Evolutionary conservation across 2,888 invertebrate genomes (phyloP).

Genomic region (Chloroclysta siterata): DNA sequence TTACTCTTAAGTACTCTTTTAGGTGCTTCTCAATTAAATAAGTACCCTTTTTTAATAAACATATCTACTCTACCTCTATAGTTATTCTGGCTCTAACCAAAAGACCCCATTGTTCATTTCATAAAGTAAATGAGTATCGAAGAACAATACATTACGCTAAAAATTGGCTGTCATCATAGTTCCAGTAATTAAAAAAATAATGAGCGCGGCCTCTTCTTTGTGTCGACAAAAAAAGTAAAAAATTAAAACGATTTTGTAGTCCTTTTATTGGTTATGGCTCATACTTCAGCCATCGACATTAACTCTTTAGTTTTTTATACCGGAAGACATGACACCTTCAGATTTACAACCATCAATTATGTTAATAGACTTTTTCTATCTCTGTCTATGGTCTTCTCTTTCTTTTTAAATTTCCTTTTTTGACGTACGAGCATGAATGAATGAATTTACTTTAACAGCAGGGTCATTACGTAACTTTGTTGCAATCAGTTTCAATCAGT

Average conservation of each 20-base stretch:
- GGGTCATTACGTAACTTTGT: too few species aligned
- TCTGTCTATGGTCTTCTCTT: slow-evolving; percentile 43
- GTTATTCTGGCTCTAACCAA: too few species aligned
- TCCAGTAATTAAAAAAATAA: slow-evolving; percentile 56
- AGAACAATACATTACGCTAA: slow-evolving; percentile 47
- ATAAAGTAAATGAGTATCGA: slow-evolving; percentile 32
- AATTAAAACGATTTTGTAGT: slow-evolving; percentile 37
- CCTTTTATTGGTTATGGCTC: slow-evolving; percentile 44
- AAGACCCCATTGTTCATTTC: neutral
- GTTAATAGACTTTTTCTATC: slow-evolving; percentile 61
- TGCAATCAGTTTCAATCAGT: too few species aligned
- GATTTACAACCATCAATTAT: slow-evolving; percentile 75
- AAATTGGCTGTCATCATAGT: slow-evolving; percentile 50
- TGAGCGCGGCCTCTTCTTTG: slow-evolving; percentile 43
- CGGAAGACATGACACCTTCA: slow-evolving; percentile 74
- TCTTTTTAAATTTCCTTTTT: slow-evolving; percentile 29
- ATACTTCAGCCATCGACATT: slow-evolving; percentile 50
- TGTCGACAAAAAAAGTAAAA: slow-evolving; percentile 32
- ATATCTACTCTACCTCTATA: too few species aligned
- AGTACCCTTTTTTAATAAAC: too few species aligned
- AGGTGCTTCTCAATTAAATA: too few species aligned
- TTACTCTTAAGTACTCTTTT: too few species aligned
- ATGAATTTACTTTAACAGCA: neutral
- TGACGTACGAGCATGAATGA: slow-evolving; percentile 13
- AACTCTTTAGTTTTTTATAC: slow-evolving; percentile 58